These are phyloP conservation scores for Heliconius erato DNA, from an alignment of 2,888 invertebrate genomes.

Conservation along the genomic window DNA sequence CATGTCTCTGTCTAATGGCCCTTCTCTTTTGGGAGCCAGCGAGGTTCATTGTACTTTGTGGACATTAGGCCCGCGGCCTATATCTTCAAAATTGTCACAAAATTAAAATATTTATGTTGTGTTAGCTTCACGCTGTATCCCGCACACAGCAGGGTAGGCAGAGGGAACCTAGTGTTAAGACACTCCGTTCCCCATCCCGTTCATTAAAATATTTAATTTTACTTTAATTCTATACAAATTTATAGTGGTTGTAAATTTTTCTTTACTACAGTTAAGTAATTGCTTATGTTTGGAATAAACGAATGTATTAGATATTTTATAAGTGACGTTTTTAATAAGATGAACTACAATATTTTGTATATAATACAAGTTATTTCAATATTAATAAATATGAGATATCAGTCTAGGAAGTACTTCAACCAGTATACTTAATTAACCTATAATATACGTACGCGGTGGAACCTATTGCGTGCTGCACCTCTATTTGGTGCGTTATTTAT, in stretches of 20 bases:
- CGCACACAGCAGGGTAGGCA: no score
- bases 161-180: no score
- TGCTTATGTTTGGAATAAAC: neutral
- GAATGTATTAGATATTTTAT: neutral
- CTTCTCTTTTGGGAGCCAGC: conserved; percentile 75
- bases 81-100: conserved; percentile 25
- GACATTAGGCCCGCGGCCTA: conserved; percentile 53
- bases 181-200: no score
- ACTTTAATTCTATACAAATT: neutral
- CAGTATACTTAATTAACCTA: conserved; percentile 16
- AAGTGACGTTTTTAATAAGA: neutral
- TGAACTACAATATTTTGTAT: no score
- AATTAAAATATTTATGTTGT: no score
- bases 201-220: conserved; percentile 10
- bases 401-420: conserved; percentile 17
- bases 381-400: conserved; percentile 2
- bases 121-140: no score
- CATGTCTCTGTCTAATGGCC: conserved; percentile 80
- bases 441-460: neutral
- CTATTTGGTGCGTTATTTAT: conserved; percentile 38
- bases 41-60: conserved; percentile 79
- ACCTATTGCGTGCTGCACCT: neutral
- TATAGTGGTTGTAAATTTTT: neutral
- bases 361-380: neutral
- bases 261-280: neutral